Percentiles rank a stretch among this genome's conserved stretches.
phyloP scores from a whole-genome alignment of 2,113 vertebrate genomes.

The Antechinus stuartii region DNA sequence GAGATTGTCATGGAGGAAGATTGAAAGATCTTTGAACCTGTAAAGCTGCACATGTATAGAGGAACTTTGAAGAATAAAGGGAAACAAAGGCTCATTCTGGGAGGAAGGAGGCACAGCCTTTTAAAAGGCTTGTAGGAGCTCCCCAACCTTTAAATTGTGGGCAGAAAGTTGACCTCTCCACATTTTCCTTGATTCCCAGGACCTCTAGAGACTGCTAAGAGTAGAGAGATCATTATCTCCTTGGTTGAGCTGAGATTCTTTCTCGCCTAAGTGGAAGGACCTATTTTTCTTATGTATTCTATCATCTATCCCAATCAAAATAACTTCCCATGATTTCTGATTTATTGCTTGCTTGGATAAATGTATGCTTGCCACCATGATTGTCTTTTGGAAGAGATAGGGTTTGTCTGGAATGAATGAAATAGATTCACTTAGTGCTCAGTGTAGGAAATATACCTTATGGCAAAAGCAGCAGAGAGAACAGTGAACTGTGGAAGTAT shows the following conservation, averaged over 20 bases:
- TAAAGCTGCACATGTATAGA: not conserved
- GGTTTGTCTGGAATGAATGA: not conserved
- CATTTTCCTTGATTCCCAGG: not conserved
- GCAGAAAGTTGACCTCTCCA: not conserved
- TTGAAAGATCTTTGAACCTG: not conserved
- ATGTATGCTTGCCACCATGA: not conserved
- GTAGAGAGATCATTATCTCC: not conserved
- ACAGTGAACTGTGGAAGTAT: not conserved
- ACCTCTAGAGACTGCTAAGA: not conserved
- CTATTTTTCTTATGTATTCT: not conserved
- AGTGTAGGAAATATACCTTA: not conserved
- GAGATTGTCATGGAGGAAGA: not conserved
- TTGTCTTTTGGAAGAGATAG: not conserved
- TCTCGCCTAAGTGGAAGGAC: not conserved
- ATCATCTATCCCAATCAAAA: not conserved
- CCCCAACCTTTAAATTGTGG: not conserved
- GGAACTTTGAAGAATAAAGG: not conserved
- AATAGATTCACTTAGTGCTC: not conserved
- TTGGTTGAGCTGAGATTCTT: not conserved
- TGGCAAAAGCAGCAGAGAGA: not conserved
- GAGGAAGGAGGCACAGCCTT: not conserved
- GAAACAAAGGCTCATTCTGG: not conserved
- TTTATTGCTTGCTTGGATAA: not conserved
- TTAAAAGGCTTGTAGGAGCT: not conserved
- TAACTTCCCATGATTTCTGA: not conserved